A percentile compares a stretch with the other conserved stretches of the same genome.
Conservation (phyloP, 2,888 invertebrate species). For the Darwinula stevensoni region DNA sequence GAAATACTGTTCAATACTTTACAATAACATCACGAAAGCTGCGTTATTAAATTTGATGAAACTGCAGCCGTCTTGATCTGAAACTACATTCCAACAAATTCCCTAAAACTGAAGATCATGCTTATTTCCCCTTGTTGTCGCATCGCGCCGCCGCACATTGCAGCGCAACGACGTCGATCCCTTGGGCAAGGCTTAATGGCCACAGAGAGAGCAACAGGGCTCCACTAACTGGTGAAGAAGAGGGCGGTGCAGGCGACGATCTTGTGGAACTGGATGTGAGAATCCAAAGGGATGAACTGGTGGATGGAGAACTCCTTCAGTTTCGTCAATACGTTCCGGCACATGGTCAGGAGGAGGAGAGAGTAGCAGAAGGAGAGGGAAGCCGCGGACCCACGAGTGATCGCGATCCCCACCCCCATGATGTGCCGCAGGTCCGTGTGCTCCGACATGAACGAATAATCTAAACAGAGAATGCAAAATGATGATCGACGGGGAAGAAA, state of each 20-base stretch:
- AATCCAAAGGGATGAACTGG: conserved; percentile 73
- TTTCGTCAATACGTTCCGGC: conserved; percentile 63
- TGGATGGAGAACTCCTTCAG: conserved; percentile 76
- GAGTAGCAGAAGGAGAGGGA: conserved; percentile 83
- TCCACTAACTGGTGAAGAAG: conserved; percentile 42
- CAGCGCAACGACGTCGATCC: no score
- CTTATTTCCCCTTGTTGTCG: no score
- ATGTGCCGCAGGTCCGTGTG: conserved; percentile 80
- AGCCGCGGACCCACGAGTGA: conserved; percentile 76
- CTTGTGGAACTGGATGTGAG: conserved; percentile 88
- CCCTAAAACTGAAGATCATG: no score
- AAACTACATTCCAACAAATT: no score
- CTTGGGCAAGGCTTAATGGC: no score
- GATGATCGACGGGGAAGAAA: background rate
- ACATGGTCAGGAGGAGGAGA: conserved; percentile 68
- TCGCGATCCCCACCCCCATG: conserved; percentile 88
- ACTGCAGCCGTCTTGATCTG: no score
- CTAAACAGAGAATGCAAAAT: conserved; percentile 16
- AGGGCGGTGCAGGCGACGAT: conserved; percentile 80
- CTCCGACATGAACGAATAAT: conserved; percentile 86
- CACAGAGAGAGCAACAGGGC: no score
- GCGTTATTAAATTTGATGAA: no score
- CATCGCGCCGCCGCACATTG: no score
- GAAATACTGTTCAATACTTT: no score
- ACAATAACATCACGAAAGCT: no score